Evolutionary conservation across 2,888 invertebrate species (phyloP), one percentile per base, ranked within the genome.

Genomic region (Nomada fucata): DNA sequence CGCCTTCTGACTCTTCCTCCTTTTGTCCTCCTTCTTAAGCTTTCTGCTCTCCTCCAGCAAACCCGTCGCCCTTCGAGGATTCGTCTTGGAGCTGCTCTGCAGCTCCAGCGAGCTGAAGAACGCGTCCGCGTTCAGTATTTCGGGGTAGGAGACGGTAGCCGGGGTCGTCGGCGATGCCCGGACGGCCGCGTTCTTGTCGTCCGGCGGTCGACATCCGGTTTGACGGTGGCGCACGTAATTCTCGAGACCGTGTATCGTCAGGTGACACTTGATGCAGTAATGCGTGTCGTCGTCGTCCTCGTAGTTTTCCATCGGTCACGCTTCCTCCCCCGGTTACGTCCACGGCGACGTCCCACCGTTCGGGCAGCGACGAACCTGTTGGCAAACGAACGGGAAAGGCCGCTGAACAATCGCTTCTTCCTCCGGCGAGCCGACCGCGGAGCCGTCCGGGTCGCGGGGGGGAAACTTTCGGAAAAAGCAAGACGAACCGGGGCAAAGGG

Each of bases 161-260:
- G 61, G 94, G 78, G 82, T 95, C 93, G 76, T 94, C 92, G 91
- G 91, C 20, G 88, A 89, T 26, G 87, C 91, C 69, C 89, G 88
- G n/a, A 83, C 89, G n/a, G 79, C 84, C 47, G 85, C 91, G 68
- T 79, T 79, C 78, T 92, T 90, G 59, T 87, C 85, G 69, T 86
- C 90, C 42, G 82, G 73, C 10, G 88, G 80, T 2, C 89, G 89
- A 36, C 94, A 94, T 86, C 95, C 95, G 50, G 95, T 94, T 91
- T 97, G 97, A 60, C 98, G 96, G 91, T 98, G 98, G 55, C 95
- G 95, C 42, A 98, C 96, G 92, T 98, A 98, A 92, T 97, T 97
- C 59, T 97, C 96, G n/a, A 98, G 94, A 0, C 98, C 98, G 53
- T 96, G 94, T 80, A 98, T 96, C 3, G 98, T 98, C 23, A 95